phyloP scores from a whole-genome alignment of 2,797 vertebrate species.

The Rousettus madagascariensis region DNA sequence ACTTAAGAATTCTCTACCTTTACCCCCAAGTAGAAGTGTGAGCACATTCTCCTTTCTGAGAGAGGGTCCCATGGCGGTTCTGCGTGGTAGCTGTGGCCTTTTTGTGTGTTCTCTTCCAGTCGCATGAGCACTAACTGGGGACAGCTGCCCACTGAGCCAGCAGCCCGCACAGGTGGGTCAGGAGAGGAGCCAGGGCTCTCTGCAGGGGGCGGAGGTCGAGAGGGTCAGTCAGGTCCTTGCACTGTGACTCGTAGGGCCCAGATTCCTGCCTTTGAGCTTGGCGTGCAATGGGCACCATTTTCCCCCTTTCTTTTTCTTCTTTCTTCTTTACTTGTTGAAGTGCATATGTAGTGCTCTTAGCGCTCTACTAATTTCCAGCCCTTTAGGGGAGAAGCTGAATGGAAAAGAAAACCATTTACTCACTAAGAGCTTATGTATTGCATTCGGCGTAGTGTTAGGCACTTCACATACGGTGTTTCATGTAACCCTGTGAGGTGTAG shows the following conservation, averaged over 20 bases:
- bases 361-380: background rate
- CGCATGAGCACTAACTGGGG: background rate
- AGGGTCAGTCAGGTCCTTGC: background rate
- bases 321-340: background rate
- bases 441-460: background rate
- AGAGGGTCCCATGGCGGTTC: background rate
- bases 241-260: background rate
- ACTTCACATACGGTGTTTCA: background rate
- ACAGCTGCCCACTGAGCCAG: fast-evolving
- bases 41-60: background rate
- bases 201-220: background rate
- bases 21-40: background rate
- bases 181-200: background rate
- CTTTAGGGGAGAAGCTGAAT: background rate
- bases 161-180: background rate
- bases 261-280: background rate
- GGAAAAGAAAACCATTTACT: background rate
- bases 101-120: background rate
- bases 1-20: background rate
- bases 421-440: background rate
- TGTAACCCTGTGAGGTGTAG: background rate
- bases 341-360: background rate
- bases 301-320: background rate
- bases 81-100: background rate
- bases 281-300: background rate